Evolutionary conservation across 2,888 invertebrate species (phyloP).

Genomic region (Hyposoter didymator): DNA sequence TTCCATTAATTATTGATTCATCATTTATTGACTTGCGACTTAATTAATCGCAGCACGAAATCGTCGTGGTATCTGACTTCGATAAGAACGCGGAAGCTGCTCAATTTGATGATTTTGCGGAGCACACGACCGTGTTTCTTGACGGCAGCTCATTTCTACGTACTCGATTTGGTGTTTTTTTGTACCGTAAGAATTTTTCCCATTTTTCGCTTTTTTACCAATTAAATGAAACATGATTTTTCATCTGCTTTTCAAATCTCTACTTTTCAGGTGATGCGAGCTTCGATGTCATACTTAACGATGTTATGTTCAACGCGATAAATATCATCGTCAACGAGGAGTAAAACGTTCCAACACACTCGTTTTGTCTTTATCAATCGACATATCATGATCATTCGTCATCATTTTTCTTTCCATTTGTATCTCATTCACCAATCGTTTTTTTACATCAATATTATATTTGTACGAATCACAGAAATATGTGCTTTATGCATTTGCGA

Average conservation of each 20-base stretch:
- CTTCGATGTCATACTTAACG: conserved; percentile 10
- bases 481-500: not conserved
- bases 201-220: not conserved
- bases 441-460: not conserved
- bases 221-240: not conserved
- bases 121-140: conserved; percentile 71
- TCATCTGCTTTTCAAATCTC: not conserved
- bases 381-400: not conserved
- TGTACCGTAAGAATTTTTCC: conserved; percentile 72
- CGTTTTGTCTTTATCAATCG: not conserved
- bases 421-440: not conserved
- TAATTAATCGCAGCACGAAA: conserved; percentile 61
- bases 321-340: not conserved
- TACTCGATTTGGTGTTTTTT: conserved; percentile 74
- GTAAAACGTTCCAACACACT: not conserved
- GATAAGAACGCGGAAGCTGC: conserved; percentile 69
- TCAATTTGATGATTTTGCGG: conserved; percentile 71
- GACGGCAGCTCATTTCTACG: conserved; percentile 74
- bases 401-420: not conserved
- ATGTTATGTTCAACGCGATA: conserved; percentile 1
- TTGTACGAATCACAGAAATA: not conserved
- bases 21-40: not conserved
- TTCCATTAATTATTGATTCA: not conserved
- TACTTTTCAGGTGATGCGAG: not conserved
- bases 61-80: conserved; percentile 74